These are phyloP conservation scores for Eonycteris spelaea DNA, from an alignment of 2,113 vertebrate species.

Conservation along the genomic window DNA sequence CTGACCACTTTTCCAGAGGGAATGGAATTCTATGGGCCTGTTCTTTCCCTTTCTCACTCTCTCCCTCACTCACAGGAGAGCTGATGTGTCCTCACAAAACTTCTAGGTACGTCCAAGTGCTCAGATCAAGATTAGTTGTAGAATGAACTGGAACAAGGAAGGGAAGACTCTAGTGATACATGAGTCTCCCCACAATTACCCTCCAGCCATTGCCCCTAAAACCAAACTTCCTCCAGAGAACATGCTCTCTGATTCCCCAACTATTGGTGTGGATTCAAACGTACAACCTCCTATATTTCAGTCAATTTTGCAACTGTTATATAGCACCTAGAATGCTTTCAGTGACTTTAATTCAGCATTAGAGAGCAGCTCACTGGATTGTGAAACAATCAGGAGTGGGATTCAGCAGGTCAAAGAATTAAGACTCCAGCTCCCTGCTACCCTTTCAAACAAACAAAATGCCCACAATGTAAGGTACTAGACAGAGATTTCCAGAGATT, in stretches of 20 bases:
- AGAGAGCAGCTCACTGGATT: neutral
- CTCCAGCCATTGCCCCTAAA: neutral
- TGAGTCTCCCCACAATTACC: neutral
- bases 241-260: neutral
- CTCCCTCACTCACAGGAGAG: neutral
- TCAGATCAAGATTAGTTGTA: neutral
- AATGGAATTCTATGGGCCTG: neutral
- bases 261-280: neutral
- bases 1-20: neutral
- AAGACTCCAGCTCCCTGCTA: neutral
- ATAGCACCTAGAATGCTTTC: neutral
- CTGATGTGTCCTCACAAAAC: neutral
- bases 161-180: fast-evolving
- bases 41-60: neutral
- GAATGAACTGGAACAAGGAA: neutral
- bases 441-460: neutral
- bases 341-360: neutral
- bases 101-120: neutral
- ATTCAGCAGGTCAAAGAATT: neutral
- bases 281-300: neutral
- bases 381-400: neutral
- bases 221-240: neutral
- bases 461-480: neutral
- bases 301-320: neutral
- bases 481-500: neutral